These are phyloP conservation scores for Tachina fera DNA, from an alignment of 2,888 invertebrate genomes.

Conservation along the genomic window DNA sequence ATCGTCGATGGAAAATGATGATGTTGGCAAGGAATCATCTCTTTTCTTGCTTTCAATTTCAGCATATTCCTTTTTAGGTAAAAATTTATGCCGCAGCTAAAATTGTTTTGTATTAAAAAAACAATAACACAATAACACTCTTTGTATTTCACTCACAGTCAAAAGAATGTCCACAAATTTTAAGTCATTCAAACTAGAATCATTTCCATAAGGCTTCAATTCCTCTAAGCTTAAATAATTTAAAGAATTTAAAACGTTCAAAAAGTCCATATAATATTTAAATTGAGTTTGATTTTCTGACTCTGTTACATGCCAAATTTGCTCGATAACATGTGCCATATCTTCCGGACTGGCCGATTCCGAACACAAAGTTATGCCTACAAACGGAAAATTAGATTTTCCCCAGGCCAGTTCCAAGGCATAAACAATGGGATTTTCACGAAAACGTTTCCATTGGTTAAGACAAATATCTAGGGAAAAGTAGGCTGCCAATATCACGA, in stretches of 20 bases:
- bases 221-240: slow-evolving; percentile 74
- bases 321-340: slow-evolving; percentile 77
- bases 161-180: slow-evolving; percentile 74
- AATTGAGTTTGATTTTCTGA: slow-evolving; percentile 50
- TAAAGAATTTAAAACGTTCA: slow-evolving; percentile 74
- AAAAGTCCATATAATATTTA: slow-evolving; percentile 76
- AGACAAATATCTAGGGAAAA: slow-evolving; percentile 76
- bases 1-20: slow-evolving; percentile 18
- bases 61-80: slow-evolving; percentile 39
- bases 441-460: slow-evolving; percentile 82
- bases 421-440: slow-evolving; percentile 84
- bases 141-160: slow-evolving; percentile 64
- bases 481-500: slow-evolving; percentile 75
- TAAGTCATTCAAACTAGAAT: slow-evolving; percentile 74
- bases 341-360: slow-evolving; percentile 77
- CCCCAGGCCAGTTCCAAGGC: slow-evolving; percentile 84
- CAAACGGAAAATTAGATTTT: slow-evolving; percentile 83
- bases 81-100: slow-evolving; percentile 43
- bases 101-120: background rate
- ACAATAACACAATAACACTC: too few relatives aligned
- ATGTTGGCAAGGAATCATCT: background rate
- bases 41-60: background rate
- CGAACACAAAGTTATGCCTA: slow-evolving; percentile 84
- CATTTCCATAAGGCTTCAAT: slow-evolving; percentile 76
- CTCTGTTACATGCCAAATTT: slow-evolving; percentile 74